Evolutionary conservation across 2,888 invertebrate species (phyloP), one percentile per base, ranked within the genome.

Genomic region (Tiphia femorata): DNA sequence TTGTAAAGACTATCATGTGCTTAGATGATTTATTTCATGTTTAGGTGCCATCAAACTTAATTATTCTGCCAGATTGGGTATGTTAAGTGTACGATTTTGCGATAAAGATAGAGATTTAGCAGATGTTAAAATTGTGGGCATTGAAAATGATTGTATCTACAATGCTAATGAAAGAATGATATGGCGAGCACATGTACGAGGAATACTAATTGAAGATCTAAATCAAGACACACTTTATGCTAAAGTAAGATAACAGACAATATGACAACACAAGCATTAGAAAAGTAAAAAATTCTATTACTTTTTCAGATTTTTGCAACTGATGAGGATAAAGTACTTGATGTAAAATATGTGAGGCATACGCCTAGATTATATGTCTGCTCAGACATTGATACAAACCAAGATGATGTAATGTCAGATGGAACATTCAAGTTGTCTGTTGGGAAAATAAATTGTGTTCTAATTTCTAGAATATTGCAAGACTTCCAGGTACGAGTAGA

Each of bases 281-380:
- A 35, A 35, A 33, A n/a, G n/a, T n/a, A n/a, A n/a, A n/a, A n/a
- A n/a, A n/a, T n/a, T 41, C 16, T 47, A 49, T 60, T 47, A 62
- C 40, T 58, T 54, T 77, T 79, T 3, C 77, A 92, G 92, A 85
- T 93, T 52, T 81, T 93, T 19, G 89, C 90, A 79, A 90, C 92
- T 0, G 93, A 94, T 64, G 93, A 93, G 73, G 93, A 94, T 76
- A 92, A 91, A 76, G 90, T 94, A 0, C 86, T 93, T 61, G 93
- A 94, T 73, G 82, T 93, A 42, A 94, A 93, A 81, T 92, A 91
- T 77, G 91, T 92, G 0, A 86, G 91, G 6, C 89, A 91, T 14
- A 90, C 90, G 27, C 87, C 89, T 6, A 85, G 85, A 58, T 73
- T 87, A 42, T 85, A 86, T 57, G 85, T 85, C 40, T 87, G 75